A percentile compares a stretch with the other conserved stretches of the same genome.
Evolutionary conservation across 2,797 vertebrate species (phyloP).

Genomic region (Glossophaga mutica): DNA sequence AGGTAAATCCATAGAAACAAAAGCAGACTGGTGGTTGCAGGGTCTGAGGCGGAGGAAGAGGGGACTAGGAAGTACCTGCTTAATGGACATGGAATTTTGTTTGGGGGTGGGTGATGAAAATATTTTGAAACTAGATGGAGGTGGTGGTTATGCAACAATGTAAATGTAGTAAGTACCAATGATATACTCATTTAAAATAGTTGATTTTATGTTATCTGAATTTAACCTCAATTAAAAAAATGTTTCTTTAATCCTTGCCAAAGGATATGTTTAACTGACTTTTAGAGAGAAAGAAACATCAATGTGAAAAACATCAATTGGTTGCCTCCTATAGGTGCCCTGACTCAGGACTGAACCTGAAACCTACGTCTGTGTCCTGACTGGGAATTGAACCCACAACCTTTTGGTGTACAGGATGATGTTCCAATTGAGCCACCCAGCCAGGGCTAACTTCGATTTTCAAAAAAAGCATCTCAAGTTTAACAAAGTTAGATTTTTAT

Average conservation of each 20-base stretch:
- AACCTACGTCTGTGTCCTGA: no score
- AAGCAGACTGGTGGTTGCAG: neutral
- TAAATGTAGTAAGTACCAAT: neutral
- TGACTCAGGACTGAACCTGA: no score
- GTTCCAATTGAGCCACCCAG: no score
- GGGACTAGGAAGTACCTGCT: neutral
- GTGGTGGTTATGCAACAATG: neutral
- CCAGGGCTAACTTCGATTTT: neutral
- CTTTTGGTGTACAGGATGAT: no score
- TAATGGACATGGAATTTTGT: neutral
- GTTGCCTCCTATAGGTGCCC: no score
- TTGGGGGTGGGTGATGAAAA: neutral
- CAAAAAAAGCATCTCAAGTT: neutral
- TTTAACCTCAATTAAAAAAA: neutral
- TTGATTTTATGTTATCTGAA: neutral
- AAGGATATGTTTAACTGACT: no score
- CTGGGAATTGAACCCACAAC: no score
- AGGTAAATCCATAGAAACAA: neutral
- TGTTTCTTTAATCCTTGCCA: no score
- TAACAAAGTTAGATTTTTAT: slow-evolving; percentile 16
- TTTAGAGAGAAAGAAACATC: no score
- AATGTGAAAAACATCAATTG: no score
- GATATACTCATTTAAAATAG: neutral
- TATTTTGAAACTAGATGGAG: neutral
- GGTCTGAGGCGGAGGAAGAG: neutral